phyloP scores from a whole-genome alignment of 2,888 invertebrate genomes.

The Creontiades dilutus region DNA sequence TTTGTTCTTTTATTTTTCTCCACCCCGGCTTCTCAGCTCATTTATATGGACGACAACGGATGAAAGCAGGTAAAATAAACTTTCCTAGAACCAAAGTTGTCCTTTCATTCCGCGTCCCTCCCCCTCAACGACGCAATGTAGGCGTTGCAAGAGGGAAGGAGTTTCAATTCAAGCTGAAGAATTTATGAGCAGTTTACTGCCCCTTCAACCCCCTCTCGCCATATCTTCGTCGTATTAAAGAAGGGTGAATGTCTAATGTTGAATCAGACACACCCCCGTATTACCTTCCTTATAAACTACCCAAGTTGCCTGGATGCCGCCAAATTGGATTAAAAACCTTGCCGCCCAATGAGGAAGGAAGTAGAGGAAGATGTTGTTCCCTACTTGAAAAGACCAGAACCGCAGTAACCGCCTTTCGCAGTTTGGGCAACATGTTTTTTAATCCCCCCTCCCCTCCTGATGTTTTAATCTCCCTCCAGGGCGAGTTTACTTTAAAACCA shows the following conservation, averaged over 20 bases:
- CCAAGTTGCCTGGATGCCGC: constrained; percentile 11
- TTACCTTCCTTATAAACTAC: constrained; percentile 64
- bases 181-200: constrained; percentile 70
- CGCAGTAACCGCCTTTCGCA: constrained; percentile 22
- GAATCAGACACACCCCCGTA: constrained; percentile 66
- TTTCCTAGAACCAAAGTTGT: constrained; percentile 48
- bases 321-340: constrained; percentile 64
- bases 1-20: constrained; percentile 8
- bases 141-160: constrained; percentile 29
- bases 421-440: constrained; percentile 59
- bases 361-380: constrained; percentile 6
- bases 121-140: background rate
- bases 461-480: constrained; percentile 62
- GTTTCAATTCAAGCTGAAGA: constrained; percentile 72
- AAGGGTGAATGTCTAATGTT: constrained; percentile 73
- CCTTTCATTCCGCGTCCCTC: background rate
- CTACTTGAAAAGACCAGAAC: constrained; percentile 45
- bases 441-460: constrained; percentile 29
- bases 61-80: constrained; percentile 36
- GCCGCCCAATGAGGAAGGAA: constrained; percentile 44
- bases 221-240: constrained; percentile 67
- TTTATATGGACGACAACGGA: constrained; percentile 32
- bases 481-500: constrained; percentile 65
- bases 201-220: constrained; percentile 48
- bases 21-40: constrained; percentile 1